Evolutionary conservation across 1,140 invertebrate genomes (phyloP).

Genomic region (Maniola jurtina): DNA sequence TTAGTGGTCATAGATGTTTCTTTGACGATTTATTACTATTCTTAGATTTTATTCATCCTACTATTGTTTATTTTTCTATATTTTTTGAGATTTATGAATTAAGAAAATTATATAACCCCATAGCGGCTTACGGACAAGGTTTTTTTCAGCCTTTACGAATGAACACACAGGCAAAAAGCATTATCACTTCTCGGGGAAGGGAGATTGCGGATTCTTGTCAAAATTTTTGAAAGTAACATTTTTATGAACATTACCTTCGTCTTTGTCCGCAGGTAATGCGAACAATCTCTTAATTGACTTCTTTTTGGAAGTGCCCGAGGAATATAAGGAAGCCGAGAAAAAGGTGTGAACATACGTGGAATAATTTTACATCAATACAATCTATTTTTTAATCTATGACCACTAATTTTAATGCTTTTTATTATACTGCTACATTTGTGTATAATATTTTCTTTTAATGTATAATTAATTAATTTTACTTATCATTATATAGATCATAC

Average conservation of each 20-base stretch:
- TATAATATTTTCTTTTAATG: background rate
- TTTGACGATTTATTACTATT: too few species aligned
- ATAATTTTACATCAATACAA: constrained; percentile 1
- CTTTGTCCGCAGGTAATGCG: constrained; percentile 79
- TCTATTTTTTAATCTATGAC: constrained; percentile 39
- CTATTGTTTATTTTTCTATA: too few species aligned
- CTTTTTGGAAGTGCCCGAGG: constrained; percentile 86
- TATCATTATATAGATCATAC: too few species aligned
- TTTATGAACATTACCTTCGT: constrained; percentile 3
- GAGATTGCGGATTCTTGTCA: background rate
- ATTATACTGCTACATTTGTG: background rate
- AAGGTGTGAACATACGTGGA: constrained; percentile 47
- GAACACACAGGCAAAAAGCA: too few species aligned
- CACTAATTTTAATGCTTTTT: constrained; percentile 30
- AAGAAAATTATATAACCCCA: too few species aligned
- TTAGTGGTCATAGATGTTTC: background rate
- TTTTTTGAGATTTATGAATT: too few species aligned
- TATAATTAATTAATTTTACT: background rate
- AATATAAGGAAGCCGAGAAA: constrained; percentile 32
- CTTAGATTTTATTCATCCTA: too few species aligned
- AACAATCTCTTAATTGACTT: constrained; percentile 92
- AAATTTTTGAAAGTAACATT: background rate
- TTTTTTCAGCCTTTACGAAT: too few species aligned
- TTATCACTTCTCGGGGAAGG: too few species aligned
- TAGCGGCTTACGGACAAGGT: too few species aligned